Percentiles rank a stretch among this genome's conserved stretches.
These are phyloP conservation scores for Alauda arvensis DNA, from an alignment of 2,797 vertebrate genomes.

Conservation along the genomic window DNA sequence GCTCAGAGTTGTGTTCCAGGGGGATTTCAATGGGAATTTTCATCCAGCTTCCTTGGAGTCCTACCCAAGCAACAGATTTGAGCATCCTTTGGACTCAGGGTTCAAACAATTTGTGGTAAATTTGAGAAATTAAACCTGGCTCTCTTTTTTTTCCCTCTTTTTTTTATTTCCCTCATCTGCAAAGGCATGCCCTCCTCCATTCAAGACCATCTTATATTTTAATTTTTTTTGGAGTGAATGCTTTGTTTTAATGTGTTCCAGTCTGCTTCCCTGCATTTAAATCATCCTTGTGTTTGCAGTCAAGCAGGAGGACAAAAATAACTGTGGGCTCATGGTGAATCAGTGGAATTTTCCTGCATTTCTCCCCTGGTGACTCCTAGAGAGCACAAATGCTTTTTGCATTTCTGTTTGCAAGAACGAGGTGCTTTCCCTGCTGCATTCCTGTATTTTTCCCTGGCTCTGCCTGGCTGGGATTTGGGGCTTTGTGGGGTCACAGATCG, in stretches of 20 bases:
- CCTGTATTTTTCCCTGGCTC: conserved; percentile 6
- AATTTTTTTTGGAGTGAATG: not conserved
- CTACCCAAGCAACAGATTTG: not conserved
- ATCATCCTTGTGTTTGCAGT: conserved; percentile 46
- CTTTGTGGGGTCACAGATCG: not conserved
- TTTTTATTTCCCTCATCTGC: not conserved
- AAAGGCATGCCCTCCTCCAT: not conserved
- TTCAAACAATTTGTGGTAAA: not conserved
- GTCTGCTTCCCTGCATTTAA: conserved; percentile 25
- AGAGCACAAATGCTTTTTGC: conserved; percentile 25
- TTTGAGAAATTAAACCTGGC: not conserved
- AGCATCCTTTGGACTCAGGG: not conserved
- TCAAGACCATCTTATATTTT: not conserved
- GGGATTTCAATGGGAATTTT: not conserved
- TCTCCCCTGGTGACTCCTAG: conserved; percentile 46
- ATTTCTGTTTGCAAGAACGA: conserved; percentile 8
- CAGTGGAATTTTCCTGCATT: conserved; percentile 72
- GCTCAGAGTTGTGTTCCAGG: not conserved
- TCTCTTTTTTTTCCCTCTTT: accelerated
- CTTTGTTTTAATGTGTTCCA: not conserved
- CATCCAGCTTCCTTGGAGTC: not conserved
- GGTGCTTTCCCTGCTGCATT: conserved; percentile 30
- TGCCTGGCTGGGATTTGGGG: not conserved
- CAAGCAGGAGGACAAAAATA: conserved; percentile 55
- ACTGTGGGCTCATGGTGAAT: conserved; percentile 35